Conservation (phyloP, 2,888 invertebrate genomes). For the Nomada goodeniana region DNA sequence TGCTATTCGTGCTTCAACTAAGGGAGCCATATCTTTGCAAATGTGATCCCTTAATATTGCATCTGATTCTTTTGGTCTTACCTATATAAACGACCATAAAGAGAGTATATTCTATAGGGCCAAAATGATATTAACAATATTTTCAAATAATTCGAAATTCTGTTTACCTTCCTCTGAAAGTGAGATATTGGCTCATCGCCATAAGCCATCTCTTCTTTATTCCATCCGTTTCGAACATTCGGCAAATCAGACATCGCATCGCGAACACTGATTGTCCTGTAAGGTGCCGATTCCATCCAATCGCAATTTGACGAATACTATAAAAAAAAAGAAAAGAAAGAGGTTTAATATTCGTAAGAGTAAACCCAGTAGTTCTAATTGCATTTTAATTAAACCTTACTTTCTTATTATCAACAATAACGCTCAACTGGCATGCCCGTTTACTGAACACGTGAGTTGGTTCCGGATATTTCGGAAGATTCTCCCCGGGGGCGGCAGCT, state of each 20-base stretch:
- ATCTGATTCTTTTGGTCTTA: slow-evolving; percentile 87
- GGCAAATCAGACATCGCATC: slow-evolving; percentile 94
- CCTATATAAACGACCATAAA: slow-evolving; percentile 77
- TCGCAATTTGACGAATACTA: slow-evolving; percentile 85
- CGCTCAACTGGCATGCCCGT: slow-evolving; percentile 88
- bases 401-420: slow-evolving; percentile 87
- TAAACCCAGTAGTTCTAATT: background rate
- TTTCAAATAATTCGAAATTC: background rate
- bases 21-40: slow-evolving; percentile 93
- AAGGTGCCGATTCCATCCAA: slow-evolving; percentile 90
- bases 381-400: slow-evolving; percentile 72
- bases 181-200: slow-evolving; percentile 90
- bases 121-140: background rate
- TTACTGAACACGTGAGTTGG: slow-evolving; percentile 91
- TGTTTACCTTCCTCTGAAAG: slow-evolving; percentile 88
- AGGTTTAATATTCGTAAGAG: background rate
- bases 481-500: slow-evolving; percentile 92
- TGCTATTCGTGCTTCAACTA: slow-evolving; percentile 91
- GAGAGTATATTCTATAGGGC: background rate
- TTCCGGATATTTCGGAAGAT: slow-evolving; percentile 91
- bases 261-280: slow-evolving; percentile 90
- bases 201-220: slow-evolving; percentile 89
- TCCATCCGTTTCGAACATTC: slow-evolving; percentile 90
- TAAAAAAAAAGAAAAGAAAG: slow-evolving; percentile 4
- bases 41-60: slow-evolving; percentile 90